phyloP scores from a whole-genome alignment of 1,140 invertebrate genomes.

The Sarcophaga bullata region DNA sequence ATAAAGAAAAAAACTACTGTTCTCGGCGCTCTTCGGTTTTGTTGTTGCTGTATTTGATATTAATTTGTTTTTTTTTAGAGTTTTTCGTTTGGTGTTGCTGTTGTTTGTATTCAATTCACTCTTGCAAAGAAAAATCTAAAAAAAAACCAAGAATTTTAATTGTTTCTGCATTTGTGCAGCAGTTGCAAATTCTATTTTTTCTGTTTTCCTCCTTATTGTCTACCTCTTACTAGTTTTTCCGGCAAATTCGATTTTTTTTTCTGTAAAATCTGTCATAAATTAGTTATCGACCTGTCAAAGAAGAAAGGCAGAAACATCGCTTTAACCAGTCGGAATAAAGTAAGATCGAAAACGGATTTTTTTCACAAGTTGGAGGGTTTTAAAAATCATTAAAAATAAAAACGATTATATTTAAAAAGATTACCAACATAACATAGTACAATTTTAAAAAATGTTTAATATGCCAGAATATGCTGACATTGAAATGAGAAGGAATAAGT shows the following conservation, averaged over 20 bases:
- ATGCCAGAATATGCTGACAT: no score
- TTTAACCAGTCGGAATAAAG: no score
- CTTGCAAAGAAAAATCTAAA: not conserved
- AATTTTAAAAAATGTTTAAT: no score
- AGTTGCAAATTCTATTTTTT: not conserved
- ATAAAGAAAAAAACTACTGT: not conserved
- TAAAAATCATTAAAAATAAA: no score
- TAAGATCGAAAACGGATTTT: no score
- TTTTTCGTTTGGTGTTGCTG: not conserved
- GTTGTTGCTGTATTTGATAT: not conserved
- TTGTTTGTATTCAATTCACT: not conserved
- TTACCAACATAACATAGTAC: no score
- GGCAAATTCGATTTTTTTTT: not conserved
- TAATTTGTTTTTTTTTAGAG: not conserved
- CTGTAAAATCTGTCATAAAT: not conserved
- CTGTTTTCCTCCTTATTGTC: not conserved
- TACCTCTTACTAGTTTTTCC: not conserved
- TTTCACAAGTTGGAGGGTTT: no score
- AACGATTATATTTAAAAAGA: no score
- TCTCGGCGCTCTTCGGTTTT: not conserved
- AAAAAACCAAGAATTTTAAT: conserved; percentile 38
- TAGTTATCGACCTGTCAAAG: not conserved
- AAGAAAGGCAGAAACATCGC: no score
- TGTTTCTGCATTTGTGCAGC: not conserved
- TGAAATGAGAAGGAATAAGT: no score